phyloP scores from a whole-genome alignment of 2,113 vertebrate genomes.

The Verasper variegatus region DNA sequence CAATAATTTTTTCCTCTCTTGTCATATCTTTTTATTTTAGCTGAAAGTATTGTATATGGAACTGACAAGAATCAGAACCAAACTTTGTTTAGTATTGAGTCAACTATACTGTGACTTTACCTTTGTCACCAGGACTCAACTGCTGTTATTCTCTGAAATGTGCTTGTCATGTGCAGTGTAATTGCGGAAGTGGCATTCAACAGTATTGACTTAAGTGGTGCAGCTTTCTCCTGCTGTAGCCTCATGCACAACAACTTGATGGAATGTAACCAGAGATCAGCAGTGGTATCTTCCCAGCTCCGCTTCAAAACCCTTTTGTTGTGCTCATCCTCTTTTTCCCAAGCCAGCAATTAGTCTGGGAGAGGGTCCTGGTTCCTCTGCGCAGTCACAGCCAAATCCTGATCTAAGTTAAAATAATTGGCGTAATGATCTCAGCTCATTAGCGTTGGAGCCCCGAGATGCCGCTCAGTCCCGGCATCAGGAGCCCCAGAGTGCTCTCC shows the following conservation, averaged over 20 bases:
- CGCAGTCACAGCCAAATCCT: conserved; percentile 72
- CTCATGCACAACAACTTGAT: conserved; percentile 53
- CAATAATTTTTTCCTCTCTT: too few species aligned
- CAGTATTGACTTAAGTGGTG: conserved; percentile 22
- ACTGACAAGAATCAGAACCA: background rate
- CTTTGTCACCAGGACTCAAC: background rate
- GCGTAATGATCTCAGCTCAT: conserved; percentile 78
- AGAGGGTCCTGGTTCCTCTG: conserved; percentile 59
- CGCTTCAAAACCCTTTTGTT: conserved; percentile 70
- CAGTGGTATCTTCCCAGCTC: conserved; percentile 40
- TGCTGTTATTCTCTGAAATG: background rate
- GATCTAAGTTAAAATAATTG: conserved; percentile 81
- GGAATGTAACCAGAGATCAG: conserved; percentile 59
- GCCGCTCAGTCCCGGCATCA: conserved; percentile 57
- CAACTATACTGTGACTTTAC: too few species aligned
- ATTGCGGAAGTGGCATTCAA: background rate
- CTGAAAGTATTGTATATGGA: too few species aligned
- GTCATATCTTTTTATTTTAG: too few species aligned
- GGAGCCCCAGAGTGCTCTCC: conserved; percentile 61
- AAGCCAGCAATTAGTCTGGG: conserved; percentile 71
- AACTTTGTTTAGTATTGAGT: background rate
- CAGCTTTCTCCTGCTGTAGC: conserved; percentile 15
- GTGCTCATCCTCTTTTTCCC: conserved; percentile 57
- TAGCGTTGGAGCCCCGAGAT: conserved; percentile 66
- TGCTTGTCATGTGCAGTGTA: background rate